These are phyloP conservation scores for Aepyceros melampus DNA, from an alignment of 2,113 vertebrate species.

Conservation along the genomic window DNA sequence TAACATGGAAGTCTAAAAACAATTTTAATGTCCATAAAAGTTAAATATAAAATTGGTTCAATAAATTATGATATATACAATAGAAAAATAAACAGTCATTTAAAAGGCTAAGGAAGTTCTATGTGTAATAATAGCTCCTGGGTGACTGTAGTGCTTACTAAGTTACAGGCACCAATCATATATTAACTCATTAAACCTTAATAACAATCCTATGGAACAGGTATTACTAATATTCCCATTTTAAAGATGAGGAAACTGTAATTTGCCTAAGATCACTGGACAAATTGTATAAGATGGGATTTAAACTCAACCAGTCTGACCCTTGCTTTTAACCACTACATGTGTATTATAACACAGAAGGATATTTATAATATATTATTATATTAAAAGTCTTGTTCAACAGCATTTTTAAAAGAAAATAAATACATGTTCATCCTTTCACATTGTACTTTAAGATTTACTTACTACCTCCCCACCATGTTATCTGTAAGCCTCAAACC, in stretches of 20 bases:
- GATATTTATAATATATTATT: not conserved
- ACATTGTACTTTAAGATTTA: not conserved
- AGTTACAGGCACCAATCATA: not conserved
- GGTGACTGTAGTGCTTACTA: not conserved
- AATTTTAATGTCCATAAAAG: not conserved
- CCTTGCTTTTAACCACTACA: not conserved
- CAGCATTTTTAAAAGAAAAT: constrained; percentile 7
- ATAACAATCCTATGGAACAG: not conserved
- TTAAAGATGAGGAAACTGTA: not conserved
- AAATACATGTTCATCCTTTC: not conserved
- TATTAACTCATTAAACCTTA: not conserved
- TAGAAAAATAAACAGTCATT: not conserved
- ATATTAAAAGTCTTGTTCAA: not conserved
- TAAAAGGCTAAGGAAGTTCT: not conserved
- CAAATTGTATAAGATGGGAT: not conserved
- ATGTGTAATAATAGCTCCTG: not conserved
- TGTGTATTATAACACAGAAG: not conserved
- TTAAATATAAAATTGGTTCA: not conserved
- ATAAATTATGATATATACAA: not conserved
- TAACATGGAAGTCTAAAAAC: not conserved
- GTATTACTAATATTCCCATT: not conserved
- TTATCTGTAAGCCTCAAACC: not conserved
- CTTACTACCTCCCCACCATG: not conserved
- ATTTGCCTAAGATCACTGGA: not conserved
- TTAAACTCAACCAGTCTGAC: not conserved